phyloP scores from a whole-genome alignment of 2,797 vertebrate genomes.

The Danio tinwini region DNA sequence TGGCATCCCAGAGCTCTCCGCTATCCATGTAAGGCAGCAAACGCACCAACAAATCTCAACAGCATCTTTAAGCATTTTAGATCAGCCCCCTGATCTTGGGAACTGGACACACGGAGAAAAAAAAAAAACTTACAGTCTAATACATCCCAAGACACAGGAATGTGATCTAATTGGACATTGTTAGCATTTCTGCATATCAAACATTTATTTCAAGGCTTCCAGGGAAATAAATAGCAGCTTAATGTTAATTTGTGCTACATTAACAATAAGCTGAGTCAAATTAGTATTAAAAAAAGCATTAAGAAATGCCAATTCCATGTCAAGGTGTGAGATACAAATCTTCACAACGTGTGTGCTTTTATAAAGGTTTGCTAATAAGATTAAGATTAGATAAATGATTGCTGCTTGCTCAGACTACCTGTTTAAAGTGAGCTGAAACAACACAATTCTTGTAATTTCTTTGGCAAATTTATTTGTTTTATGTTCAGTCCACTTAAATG shows the following conservation, averaged over 20 bases:
- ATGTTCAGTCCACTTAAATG: no score
- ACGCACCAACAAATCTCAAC: constrained; percentile 14
- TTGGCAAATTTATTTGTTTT: no score
- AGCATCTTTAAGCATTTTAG: constrained; percentile 18
- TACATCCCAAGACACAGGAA: constrained; percentile 29
- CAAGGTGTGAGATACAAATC: constrained; percentile 5
- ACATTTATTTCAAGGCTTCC: constrained; percentile 12
- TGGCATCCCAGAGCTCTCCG: constrained; percentile 8
- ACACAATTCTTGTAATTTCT: no score
- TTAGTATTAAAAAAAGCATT: neutral
- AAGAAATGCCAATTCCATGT: neutral
- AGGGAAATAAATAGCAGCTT: neutral
- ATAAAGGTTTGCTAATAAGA: neutral
- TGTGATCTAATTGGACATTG: neutral
- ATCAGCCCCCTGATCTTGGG: constrained; percentile 22
- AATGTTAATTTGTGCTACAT: neutral
- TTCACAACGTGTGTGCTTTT: neutral
- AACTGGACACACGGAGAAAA: neutral
- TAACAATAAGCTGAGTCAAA: neutral
- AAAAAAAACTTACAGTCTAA: constrained; percentile 19
- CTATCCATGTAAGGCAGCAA: constrained; percentile 54
- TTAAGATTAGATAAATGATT: no score
- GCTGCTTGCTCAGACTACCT: no score
- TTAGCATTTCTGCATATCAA: constrained; percentile 32
- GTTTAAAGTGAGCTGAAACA: no score